Evolutionary conservation across 2,888 invertebrate species (phyloP), one percentile per base, ranked within the genome.

Genomic region (Zaprionus obscuricornis): DNA sequence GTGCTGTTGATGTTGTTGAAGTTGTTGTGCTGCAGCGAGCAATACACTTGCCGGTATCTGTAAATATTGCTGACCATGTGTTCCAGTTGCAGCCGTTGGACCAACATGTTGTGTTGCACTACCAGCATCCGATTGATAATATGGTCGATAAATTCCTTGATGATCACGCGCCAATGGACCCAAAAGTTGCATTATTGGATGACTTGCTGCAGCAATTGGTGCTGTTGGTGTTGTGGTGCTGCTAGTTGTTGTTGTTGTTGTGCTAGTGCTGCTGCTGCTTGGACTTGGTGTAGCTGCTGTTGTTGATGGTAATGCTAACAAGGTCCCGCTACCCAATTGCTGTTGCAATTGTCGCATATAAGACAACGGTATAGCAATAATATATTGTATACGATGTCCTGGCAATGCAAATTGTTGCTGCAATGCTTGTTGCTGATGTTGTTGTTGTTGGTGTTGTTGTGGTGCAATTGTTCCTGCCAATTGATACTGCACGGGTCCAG

Each of bases 281-380:
- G 26, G 39, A 45, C 8, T 29, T 22, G 11, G 10, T 40, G 24
- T 13, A 54, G 31, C 20, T 46, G 46, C 31, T 55, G 56, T 10
- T 55, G 26, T 11, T n/a, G 54, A 1, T 1, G 66, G 59, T 16
- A 42, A 13, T 1, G 60, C 43, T 45, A 71, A 16, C 34, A 69
- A 5, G 50, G n/a, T n/a, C n/a, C 46, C 45, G 66, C 24, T 13
- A 27, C 46, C 27, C 16, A 49, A 60, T 18, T 87, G 87, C 20
- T 84, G 86, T 18, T 89, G 88, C 55, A 89, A 45, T 52, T 88
- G 88, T 0, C 88, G 78, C 71, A 87, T 68, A 54, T 89, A 85
- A 1, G 87, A 84, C 16, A 88, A 43, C 1, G 88, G 88, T 42
- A 89, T 88, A 52, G 89, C 89, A 27, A 89, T 86, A 46, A 88